These are phyloP conservation scores for Brachymystax lenok DNA, from an alignment of 2,797 vertebrate genomes.

Conservation along the genomic window DNA sequence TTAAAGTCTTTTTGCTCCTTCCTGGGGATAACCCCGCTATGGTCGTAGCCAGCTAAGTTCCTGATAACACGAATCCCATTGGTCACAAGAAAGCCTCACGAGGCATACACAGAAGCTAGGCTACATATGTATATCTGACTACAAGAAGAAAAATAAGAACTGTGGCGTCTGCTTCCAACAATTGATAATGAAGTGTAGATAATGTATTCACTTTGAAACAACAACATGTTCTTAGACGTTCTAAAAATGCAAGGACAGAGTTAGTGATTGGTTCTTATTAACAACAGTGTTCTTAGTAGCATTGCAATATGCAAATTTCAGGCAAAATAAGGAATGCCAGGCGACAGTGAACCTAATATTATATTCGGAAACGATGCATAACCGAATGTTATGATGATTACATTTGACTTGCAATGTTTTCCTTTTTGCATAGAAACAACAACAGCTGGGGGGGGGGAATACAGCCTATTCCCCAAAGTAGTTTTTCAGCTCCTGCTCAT, in stretches of 20 bases:
- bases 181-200: slow-evolving; percentile 39
- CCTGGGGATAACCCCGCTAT: slow-evolving; percentile 58
- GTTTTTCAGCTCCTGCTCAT: slow-evolving; percentile 52
- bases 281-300: slow-evolving; percentile 62
- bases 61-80: slow-evolving; percentile 63
- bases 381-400: slow-evolving; percentile 73
- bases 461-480: slow-evolving; percentile 65
- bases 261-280: slow-evolving; percentile 72
- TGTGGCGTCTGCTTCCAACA: slow-evolving; percentile 61
- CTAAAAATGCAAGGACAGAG: slow-evolving; percentile 39
- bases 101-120: slow-evolving; percentile 55
- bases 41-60: background rate
- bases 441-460: slow-evolving; percentile 46
- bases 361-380: slow-evolving; percentile 70
- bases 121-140: slow-evolving; percentile 19
- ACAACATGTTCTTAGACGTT: slow-evolving; percentile 54
- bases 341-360: slow-evolving; percentile 67
- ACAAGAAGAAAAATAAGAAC: slow-evolving; percentile 44
- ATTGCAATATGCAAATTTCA: slow-evolving; percentile 68
- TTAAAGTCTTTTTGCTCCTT: slow-evolving; percentile 61
- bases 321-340: slow-evolving; percentile 59
- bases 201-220: slow-evolving; percentile 55
- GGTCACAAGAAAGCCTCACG: slow-evolving; percentile 66
- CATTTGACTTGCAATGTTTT: slow-evolving; percentile 77
- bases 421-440: slow-evolving; percentile 56